Evolutionary conservation across 2,113 vertebrate species (phyloP), one percentile per base, ranked within the genome.

Genomic region (Pangasianodon hypophthalmus): DNA sequence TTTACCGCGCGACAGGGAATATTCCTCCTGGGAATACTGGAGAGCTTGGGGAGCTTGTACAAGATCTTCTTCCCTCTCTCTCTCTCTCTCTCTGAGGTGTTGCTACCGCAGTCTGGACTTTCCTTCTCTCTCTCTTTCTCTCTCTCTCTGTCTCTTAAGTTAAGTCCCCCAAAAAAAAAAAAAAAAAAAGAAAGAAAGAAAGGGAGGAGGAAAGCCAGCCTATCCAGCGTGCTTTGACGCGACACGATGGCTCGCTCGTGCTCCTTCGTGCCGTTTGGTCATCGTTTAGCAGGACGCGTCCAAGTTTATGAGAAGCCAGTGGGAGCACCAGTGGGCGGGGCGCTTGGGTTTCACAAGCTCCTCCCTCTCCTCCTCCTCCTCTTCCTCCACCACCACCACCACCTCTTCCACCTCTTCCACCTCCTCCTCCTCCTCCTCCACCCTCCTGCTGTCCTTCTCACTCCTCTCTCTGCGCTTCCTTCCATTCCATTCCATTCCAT

Each of bases 401-500:
- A 37, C 96, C 97, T 90, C 96, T 97, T 90, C 91, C 93, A 93
- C 93, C 92, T 93, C 93, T 96, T 96, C 96, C 96, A 95, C 96
- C 97, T 90, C 92, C 87, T 84, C 91, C 93, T 93, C 92, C 93
- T 93, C 91, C 46, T 18, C 92, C 85, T 87, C 92, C 93, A 91
- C 14, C 4, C 37, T 84, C 32, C 50, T 82, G 16, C 80, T 82
- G 50, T 56, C n/a, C 44, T 84, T 75, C 21, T 87, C 64, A 37
- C 29, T 85, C 81, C 10, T 67, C 29, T n/a, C 37, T 37, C 37
- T n/a, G n/a, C n/a, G n/a, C n/a, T n/a, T 37, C 37, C 37, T 37
- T 37, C 37, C 37, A 37, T 37, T 64, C 26, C 7, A 6, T 1
- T 64, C 62, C 82, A 8, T 5, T 67, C 29, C 46, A 50, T 87